Base-by-base conservation (phyloP, 2,888 invertebrate species). In the Pomacea canaliculata region DNA sequence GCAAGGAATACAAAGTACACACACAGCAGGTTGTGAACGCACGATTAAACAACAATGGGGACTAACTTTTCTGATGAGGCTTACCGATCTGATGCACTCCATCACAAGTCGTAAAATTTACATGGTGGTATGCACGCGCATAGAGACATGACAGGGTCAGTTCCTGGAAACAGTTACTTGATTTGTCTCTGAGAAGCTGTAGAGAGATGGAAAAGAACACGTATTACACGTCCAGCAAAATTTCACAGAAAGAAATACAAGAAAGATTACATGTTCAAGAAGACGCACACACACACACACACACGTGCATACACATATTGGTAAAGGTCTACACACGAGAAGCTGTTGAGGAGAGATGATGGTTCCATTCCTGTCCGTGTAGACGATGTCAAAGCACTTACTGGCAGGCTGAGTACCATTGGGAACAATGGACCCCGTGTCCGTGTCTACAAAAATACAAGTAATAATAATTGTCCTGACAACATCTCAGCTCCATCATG, bases 91-190 rank as follows among this genome's bases (percentile, higher is more conserved):
- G 73, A 7, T 16, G 18, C 18, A 69, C 66, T 5, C 85, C 85
- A 70, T 84, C 83, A 78, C 87, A 86, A 7, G 84, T 85, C 12
- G 80, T 79, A 72, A 77, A 88, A 70, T 78, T 79, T 7, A 85
- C 81, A 23, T 81, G 81, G 9, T 78, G 83, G 1, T 84, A 82
- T 8, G 82, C 72, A 0, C 86, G 86, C 4, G 87, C 85, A 67
- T 86, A 85, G 23, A 73, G 65, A 74, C 88, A 86, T 5, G 70
- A 67, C 56, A 84, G 81, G 0, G 23, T 46, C 51, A 86, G 60
- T n/a, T 78, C 69, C 76, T 89, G 88, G 27, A 77, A 79, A 71
- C 88, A 89, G 66, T 76, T 82, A 1, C 16, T 65, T 1, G 86
- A 87, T 16, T 60, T 72, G 12, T 83, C 71, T 1, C 84, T 82